Conservation (phyloP, 2,888 invertebrate species). For the Thalpophila matura region DNA sequence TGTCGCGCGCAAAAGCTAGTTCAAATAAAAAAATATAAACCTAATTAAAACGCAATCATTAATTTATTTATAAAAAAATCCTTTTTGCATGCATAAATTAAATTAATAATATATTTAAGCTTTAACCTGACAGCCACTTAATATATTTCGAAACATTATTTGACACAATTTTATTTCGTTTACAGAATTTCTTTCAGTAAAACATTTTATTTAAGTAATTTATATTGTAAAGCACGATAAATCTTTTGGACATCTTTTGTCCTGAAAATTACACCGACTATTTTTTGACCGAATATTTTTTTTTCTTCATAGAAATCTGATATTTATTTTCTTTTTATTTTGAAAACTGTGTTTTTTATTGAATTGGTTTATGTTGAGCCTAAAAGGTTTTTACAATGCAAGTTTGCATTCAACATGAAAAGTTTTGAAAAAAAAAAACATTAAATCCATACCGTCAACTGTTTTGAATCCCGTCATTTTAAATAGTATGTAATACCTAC, state of each 20-base stretch:
- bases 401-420: too few species aligned
- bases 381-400: too few species aligned
- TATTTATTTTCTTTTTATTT: background rate
- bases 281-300: constrained; percentile 7
- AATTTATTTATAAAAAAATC: constrained; percentile 11
- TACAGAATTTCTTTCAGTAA: constrained; percentile 25
- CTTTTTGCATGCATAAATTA: constrained; percentile 15
- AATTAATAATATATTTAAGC: constrained; percentile 8
- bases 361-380: too few species aligned
- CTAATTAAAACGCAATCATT: too few species aligned
- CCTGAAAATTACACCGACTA: constrained; percentile 1
- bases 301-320: background rate
- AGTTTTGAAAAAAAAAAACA: too few species aligned
- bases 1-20: too few species aligned
- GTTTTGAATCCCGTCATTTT: too few species aligned
- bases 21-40: too few species aligned
- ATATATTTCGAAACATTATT: constrained; percentile 30
- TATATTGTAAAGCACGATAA: constrained; percentile 23
- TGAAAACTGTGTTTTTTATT: background rate
- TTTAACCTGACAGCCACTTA: constrained; percentile 15
- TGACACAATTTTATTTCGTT: constrained; percentile 18
- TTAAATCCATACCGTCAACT: too few species aligned
- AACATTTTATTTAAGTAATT: constrained; percentile 11
- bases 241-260: constrained; percentile 34
- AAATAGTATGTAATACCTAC: too few species aligned